phyloP scores from a whole-genome alignment of 2,888 invertebrate species.

The Conomelus anceps region DNA sequence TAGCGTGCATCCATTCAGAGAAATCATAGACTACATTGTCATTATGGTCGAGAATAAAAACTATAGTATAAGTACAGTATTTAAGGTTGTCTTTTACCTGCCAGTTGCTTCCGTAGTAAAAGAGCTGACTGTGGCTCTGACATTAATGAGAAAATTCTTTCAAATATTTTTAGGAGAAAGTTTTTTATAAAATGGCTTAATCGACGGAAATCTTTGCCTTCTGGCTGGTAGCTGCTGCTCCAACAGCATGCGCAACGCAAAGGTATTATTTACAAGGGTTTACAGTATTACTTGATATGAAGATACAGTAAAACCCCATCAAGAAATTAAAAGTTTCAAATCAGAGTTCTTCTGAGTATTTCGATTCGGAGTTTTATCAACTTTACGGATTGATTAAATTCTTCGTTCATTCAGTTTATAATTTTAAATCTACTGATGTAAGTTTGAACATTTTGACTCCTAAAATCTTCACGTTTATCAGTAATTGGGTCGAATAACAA shows the following conservation, averaged over 20 bases:
- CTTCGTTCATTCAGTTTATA: too few relatives aligned
- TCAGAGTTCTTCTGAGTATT: too few relatives aligned
- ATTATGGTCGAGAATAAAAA: slow-evolving; percentile 29
- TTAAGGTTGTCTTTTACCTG: slow-evolving; percentile 56
- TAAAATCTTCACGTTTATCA: too few relatives aligned
- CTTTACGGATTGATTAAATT: too few relatives aligned
- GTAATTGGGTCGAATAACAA: too few relatives aligned
- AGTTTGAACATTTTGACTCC: too few relatives aligned
- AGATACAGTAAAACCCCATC: too few relatives aligned
- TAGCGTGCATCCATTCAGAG: neutral
- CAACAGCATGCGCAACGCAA: slow-evolving; percentile 24
- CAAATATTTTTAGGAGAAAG: slow-evolving; percentile 31
- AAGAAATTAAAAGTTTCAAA: too few relatives aligned
- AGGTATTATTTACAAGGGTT: neutral
- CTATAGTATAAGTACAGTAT: slow-evolving; percentile 31
- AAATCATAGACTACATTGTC: neutral
- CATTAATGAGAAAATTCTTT: slow-evolving; percentile 57
- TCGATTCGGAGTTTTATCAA: too few relatives aligned
- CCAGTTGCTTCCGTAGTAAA: slow-evolving; percentile 90
- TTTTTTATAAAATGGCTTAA: slow-evolving; percentile 32
- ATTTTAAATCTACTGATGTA: too few relatives aligned
- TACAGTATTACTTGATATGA: too few relatives aligned
- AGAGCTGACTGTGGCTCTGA: slow-evolving; percentile 93
- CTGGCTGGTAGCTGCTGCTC: slow-evolving; percentile 12
- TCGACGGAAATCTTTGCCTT: slow-evolving; percentile 31